Evolutionary conservation across 2,888 invertebrate species (phyloP), one percentile per base, ranked within the genome.

Genomic region (Sminthurinus aureus): DNA sequence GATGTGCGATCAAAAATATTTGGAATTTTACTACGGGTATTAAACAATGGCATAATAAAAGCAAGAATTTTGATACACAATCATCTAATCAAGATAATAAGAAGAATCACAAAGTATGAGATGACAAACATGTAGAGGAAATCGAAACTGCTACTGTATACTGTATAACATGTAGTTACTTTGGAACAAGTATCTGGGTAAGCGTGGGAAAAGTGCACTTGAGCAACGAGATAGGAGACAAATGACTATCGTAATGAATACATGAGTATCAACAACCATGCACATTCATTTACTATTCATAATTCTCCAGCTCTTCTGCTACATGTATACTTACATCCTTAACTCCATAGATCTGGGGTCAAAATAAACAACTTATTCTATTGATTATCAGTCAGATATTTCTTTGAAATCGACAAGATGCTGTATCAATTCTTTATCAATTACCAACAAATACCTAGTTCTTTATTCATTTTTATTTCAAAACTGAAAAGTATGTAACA

Each of bases 211-310:
- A 18, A 64, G 3, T 18, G n/a, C 64, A 64, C 18, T 64, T 64
- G 64, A 64, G 64, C 64, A 64, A 64, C 64, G 64, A 64, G 64
- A 64, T 64, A 64, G 18, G 64, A 15, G 64, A 64, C 64, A 64
- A 64, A 64, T 64, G n/a, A n/a, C 18, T 2, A 64, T 64, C 64
- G 18, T 38, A 64, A 18, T n/a, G 64, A 18, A 38, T 38, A 38
- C 38, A 38, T 38, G 38, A 38, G 38, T 38, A 38, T 4, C 3
- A 38, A 38, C 38, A 38, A 38, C 38, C 38, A 38, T 38, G 58
- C 58, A 58, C 58, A 64, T 64, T 4, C 1, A 64, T 2, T n/a
- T 64, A 18, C 3, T 3, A 64, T 18, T 3, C n/a, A 64, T 64
- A 64, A 64, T n/a, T n/a, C n/a, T n/a, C 15, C 15, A 9, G n/a